Evolutionary conservation across 2,888 invertebrate species (phyloP).

Genomic region (Aleiodes testaceus): DNA sequence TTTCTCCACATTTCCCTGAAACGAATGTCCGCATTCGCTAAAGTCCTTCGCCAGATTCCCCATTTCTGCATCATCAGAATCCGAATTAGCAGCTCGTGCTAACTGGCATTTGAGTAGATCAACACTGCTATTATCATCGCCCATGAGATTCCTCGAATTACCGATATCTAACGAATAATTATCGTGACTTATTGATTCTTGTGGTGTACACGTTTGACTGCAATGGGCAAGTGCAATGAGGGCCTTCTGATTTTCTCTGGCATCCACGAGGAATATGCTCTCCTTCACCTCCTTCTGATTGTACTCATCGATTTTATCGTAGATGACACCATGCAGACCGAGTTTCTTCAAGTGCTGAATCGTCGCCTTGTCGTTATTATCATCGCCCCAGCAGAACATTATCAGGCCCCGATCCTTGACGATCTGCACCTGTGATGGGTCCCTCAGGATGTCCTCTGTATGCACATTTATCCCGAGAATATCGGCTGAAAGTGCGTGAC

Average conservation of each 20-base stretch:
- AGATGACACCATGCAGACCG: constrained; percentile 96
- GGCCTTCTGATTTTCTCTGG: constrained; percentile 83
- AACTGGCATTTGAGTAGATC: constrained; percentile 60
- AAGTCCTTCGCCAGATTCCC: constrained; percentile 68
- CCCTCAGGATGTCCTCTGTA: constrained; percentile 91
- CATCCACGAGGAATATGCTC: constrained; percentile 87
- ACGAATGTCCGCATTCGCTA: constrained; percentile 64
- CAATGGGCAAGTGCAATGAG: constrained; percentile 74
- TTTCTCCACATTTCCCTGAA: constrained; percentile 54
- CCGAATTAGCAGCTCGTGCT: constrained; percentile 74
- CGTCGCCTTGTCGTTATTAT: constrained; percentile 90
- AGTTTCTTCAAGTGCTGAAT: constrained; percentile 90
- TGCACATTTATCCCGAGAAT: constrained; percentile 94
- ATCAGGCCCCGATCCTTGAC: constrained; percentile 88
- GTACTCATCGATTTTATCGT: constrained; percentile 91
- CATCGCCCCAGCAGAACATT: constrained; percentile 98
- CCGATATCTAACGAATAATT: not conserved
- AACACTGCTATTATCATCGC: not conserved
- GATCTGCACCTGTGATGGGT: constrained; percentile 85
- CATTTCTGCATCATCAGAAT: constrained; percentile 63
- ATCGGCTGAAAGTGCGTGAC: constrained; percentile 86
- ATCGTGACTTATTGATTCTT: constrained; percentile 43
- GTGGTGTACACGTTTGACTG: constrained; percentile 62
- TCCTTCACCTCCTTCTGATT: constrained; percentile 84
- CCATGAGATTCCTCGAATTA: constrained; percentile 4